Evolutionary conservation across 1,140 invertebrate genomes (phyloP).

Genomic region (Amphibalanus amphitrite): DNA sequence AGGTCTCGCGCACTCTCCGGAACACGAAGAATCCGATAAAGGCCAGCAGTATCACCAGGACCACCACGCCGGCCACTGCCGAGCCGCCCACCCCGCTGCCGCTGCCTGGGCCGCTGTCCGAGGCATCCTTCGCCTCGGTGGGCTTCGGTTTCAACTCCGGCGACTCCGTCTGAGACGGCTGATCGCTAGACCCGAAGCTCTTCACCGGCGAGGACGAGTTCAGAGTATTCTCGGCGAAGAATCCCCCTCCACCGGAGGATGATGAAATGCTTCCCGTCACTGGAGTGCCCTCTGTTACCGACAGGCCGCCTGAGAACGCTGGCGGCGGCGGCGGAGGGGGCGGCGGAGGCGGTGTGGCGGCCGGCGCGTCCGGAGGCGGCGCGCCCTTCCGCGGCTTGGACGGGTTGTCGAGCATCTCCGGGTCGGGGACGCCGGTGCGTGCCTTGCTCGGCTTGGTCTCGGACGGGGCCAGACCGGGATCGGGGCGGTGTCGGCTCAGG

Average conservation of each 20-base stretch:
- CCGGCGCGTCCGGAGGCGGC: no score
- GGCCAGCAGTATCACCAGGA: not conserved
- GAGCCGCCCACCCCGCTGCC: not conserved
- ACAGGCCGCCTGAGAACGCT: not conserved
- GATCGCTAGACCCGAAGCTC: no score
- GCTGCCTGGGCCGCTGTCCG: not conserved
- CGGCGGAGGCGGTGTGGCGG: no score
- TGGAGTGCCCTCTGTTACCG: not conserved
- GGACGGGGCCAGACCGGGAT: not conserved
- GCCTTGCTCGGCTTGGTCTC: not conserved
- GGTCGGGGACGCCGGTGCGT: not conserved
- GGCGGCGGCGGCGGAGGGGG: no score
- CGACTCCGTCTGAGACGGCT: no score
- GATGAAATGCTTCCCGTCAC: not conserved
- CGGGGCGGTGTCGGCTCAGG: not conserved
- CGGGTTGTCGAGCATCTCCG: not conserved
- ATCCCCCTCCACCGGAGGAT: not conserved
- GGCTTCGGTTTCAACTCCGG: not conserved
- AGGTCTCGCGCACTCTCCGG: constrained; percentile 45
- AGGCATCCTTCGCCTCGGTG: not conserved
- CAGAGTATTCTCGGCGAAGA: not conserved
- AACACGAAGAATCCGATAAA: constrained; percentile 33
- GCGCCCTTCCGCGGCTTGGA: not conserved
- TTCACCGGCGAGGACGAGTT: no score
- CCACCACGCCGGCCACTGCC: not conserved